Evolutionary conservation across 2,113 vertebrate species (phyloP), one percentile per base, ranked within the genome.

Genomic region (Rhinolophus ferrumequinum): DNA sequence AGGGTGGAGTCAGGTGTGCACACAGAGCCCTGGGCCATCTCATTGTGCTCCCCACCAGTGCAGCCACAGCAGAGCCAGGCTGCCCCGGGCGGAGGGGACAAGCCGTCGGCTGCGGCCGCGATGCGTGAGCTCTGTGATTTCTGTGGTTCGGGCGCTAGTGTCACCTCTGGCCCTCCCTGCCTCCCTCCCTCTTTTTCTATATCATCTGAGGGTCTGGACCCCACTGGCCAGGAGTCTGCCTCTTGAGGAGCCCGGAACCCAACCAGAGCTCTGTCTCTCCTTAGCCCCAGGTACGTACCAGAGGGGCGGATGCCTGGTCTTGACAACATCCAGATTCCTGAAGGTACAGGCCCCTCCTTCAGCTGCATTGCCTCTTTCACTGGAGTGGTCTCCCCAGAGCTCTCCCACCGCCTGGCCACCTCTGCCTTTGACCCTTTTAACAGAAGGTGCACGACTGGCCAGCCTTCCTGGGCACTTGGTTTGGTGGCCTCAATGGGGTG

Each of bases 101-200:
- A 26, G 67, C 44, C 22, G 67, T 35, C 2, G 0, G 28, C 62
- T 26, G 3, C 4, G 4, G 28, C 62, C 33, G 3, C 4, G 4
- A 19, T 0, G 9, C 14, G 0, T 33, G 41, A 14, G 38, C 38
- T 26, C 50, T 84, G 33, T 47, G 69, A 66, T 30, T 15, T 33
- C 3, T 47, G 33, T 56, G 92, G 69, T 28, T 56, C 11, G 13
- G 60, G 52, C 52, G 82, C 22, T 9, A 3, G 52, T 19, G 1
- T 44, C 62, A 24, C 50, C 35, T 58, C 26, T 15, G 66, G 6
- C 35, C n/a, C 50, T 93, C 33, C 30, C 9, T 5, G 0, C 21
- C 56, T 54, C 16, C 28, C 6, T 47, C 15, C 33, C 44, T 83
- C 6, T 62, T 67, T 44, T 50, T n/a, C 82, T 56, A 8, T 54